A percentile compares a stretch with the other conserved stretches of the same genome.
These are phyloP conservation scores for Selenia dentaria DNA, from an alignment of 2,888 invertebrate genomes.

Conservation along the genomic window DNA sequence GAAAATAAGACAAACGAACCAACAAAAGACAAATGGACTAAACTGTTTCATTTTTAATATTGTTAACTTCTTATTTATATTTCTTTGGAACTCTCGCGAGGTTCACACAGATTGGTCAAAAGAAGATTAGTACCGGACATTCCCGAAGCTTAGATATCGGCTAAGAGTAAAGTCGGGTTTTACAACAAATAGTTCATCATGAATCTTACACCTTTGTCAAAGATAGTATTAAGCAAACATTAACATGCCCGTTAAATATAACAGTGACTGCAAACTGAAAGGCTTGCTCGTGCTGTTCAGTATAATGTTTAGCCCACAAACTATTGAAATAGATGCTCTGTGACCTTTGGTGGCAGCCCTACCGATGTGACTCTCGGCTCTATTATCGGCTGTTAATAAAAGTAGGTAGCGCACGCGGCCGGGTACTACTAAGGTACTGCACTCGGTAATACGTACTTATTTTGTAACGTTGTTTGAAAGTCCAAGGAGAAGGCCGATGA, in stretches of 20 bases:
- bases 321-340: conserved; percentile 33
- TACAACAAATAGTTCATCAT: too few species aligned
- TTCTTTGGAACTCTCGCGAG: too few species aligned
- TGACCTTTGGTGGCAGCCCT: conserved; percentile 45
- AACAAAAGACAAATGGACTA: too few species aligned
- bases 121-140: too few species aligned
- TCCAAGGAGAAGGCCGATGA: too few species aligned
- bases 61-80: too few species aligned
- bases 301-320: conserved; percentile 33
- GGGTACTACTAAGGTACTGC: conserved; percentile 6
- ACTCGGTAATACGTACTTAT: not conserved
- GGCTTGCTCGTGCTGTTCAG: conserved; percentile 25
- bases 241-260: conserved; percentile 17
- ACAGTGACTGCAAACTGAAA: conserved; percentile 29
- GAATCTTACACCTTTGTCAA: conserved; percentile 2
- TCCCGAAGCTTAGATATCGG: too few species aligned
- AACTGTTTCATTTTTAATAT: too few species aligned
- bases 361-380: conserved; percentile 51
- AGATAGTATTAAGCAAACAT: conserved; percentile 1
- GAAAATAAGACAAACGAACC: too few species aligned
- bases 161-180: too few species aligned
- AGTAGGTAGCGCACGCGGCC: conserved; percentile 57
- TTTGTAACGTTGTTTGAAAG: too few species aligned
- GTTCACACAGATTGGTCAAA: too few species aligned
- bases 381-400: conserved; percentile 64